These are phyloP conservation scores for Aleiodes alternator DNA, from an alignment of 2,888 invertebrate genomes.

Conservation along the genomic window DNA sequence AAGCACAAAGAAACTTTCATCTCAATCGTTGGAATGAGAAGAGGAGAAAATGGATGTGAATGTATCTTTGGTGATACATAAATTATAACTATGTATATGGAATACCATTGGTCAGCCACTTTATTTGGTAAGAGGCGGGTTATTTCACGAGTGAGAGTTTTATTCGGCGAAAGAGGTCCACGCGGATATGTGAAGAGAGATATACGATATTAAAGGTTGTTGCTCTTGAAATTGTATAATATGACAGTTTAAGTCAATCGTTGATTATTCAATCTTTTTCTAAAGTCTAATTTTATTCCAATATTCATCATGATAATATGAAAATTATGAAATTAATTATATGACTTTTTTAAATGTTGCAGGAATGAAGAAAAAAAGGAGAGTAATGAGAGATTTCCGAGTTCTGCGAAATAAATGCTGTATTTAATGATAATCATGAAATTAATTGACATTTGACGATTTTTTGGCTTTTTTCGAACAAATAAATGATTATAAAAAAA, in stretches of 20 bases:
- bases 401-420: background rate
- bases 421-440: too few relatives aligned
- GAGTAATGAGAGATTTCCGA: too few relatives aligned
- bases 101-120: slow-evolving; percentile 2
- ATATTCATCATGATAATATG: too few relatives aligned
- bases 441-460: too few relatives aligned
- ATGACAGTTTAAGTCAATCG: background rate
- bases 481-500: too few relatives aligned
- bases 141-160: slow-evolving; percentile 56
- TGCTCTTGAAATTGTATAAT: slow-evolving; percentile 35
- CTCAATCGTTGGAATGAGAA: background rate
- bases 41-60: background rate
- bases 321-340: too few relatives aligned
- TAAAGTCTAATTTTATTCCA: background rate
- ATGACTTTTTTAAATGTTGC: too few relatives aligned
- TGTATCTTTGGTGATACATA: background rate
- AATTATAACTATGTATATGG: background rate
- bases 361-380: too few relatives aligned
- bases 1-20: too few relatives aligned
- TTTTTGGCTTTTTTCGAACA: too few relatives aligned
- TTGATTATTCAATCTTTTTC: background rate
- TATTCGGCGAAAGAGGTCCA: slow-evolving; percentile 61
- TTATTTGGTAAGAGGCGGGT: slow-evolving; percentile 25
- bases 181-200: slow-evolving; percentile 59
- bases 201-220: slow-evolving; percentile 50